These are phyloP conservation scores for Wiebesia pumilae DNA, from an alignment of 1,140 invertebrate species.

Conservation along the genomic window DNA sequence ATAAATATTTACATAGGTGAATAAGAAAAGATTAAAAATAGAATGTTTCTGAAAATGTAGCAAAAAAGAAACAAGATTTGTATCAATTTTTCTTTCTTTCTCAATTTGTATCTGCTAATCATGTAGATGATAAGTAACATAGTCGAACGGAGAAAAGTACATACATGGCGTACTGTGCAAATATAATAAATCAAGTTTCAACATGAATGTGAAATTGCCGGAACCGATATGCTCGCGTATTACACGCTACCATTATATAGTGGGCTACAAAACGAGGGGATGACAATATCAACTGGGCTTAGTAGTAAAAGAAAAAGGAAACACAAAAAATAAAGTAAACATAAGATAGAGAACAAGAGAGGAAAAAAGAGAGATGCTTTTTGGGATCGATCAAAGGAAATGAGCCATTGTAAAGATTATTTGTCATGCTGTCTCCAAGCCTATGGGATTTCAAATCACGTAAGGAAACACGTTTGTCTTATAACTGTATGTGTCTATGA, in stretches of 20 bases:
- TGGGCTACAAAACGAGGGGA: constrained; percentile 46
- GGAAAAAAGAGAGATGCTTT: constrained; percentile 45
- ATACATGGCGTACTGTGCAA: constrained; percentile 69
- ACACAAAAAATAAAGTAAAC: not conserved
- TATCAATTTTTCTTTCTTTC: constrained; percentile 42
- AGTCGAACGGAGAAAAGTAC: constrained; percentile 54
- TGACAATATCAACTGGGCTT: constrained; percentile 31
- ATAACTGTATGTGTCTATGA: constrained; percentile 59
- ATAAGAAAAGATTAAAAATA: too few species aligned
- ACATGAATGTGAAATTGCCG: constrained; percentile 73
- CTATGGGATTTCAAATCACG: constrained; percentile 61
- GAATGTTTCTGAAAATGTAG: too few species aligned
- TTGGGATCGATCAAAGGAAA: constrained; percentile 61
- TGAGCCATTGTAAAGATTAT: constrained; percentile 73
- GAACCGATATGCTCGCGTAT: constrained; percentile 73
- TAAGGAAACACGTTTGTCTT: constrained; percentile 49
- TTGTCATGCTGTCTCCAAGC: constrained; percentile 72
- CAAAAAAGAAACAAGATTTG: too few species aligned
- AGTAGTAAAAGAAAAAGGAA: not conserved
- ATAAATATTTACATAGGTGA: too few species aligned
- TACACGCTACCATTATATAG: constrained; percentile 58
- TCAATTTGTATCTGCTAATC: constrained; percentile 56
- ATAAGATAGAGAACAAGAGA: not conserved
- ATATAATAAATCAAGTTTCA: constrained; percentile 72
- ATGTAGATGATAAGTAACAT: constrained; percentile 54